A percentile compares a stretch with the other conserved stretches of the same genome.
These are phyloP conservation scores for Perccottus glenii DNA, from an alignment of 2,113 vertebrate species.

Conservation along the genomic window DNA sequence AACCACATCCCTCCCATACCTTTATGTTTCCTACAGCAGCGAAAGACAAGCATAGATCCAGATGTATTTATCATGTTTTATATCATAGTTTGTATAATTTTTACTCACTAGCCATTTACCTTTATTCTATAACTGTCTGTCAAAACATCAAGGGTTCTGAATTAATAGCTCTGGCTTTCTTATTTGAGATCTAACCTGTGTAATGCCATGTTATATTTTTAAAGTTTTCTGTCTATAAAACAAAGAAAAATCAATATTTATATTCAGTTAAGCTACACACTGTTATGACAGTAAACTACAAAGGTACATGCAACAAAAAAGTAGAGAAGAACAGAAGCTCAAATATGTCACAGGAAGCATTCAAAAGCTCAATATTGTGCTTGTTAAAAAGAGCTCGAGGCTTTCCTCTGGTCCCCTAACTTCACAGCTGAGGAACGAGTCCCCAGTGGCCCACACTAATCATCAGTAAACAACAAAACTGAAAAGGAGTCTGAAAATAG, in stretches of 20 bases:
- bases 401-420: constrained; percentile 32
- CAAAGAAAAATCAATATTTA: too few relatives aligned
- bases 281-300: constrained; percentile 9
- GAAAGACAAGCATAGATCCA: too few relatives aligned
- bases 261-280: too few relatives aligned
- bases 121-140: too few relatives aligned
- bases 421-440: constrained; percentile 22
- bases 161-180: too few relatives aligned
- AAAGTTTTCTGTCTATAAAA: too few relatives aligned
- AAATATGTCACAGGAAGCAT: constrained; percentile 20
- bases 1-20: not conserved
- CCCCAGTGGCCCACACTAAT: constrained; percentile 9
- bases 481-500: constrained; percentile 1
- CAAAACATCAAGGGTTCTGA: too few relatives aligned
- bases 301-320: constrained; percentile 18
- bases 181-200: too few relatives aligned
- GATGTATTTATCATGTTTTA: too few relatives aligned
- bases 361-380: constrained; percentile 42
- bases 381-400: constrained; percentile 50
- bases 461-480: constrained; percentile 18
- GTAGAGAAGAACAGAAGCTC: constrained; percentile 19
- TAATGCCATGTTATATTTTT: too few relatives aligned
- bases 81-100: too few relatives aligned
- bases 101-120: too few relatives aligned
- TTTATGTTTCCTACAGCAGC: not conserved